Base-by-base conservation (phyloP, 2,113 vertebrate species). In the Globicephala melas region DNA sequence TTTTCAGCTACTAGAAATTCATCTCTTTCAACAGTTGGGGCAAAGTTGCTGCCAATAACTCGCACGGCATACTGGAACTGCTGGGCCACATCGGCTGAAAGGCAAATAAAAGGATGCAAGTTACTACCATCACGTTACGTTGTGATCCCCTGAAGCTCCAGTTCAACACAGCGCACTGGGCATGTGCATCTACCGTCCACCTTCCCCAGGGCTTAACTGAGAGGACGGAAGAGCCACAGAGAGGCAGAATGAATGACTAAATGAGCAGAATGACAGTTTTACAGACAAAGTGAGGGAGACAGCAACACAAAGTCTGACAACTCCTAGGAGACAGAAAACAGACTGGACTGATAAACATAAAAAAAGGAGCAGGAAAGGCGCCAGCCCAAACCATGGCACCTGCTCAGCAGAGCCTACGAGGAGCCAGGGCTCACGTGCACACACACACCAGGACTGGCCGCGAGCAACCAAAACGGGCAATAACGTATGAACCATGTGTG, bases 11-110 rank as follows among this genome's bases (percentile, higher is more conserved):
- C 99, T 90, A 99, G 99, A 98, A 99, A 99, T 98, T 99, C 99
- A 86, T 99, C 99, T 83, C 99, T 98, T 87, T 99, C 99, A 70
- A 99, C 99, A 0, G 99, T 99, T 50, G 99, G 99, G 83, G 99
- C 99, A 83, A 99, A 99, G 98, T 99, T 99, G 96, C 99, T 99
- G 97, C 99, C 99, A n/a, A 99, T 99, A 93, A 99, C 99, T 89
- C 99, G 98, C 33, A 99, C 99, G 0, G 99, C 99, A 58, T 99
- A 99, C 98, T 99, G 99, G 98, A 99, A 99, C 98, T 99, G 99
- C 23, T 99, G 99, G 85, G 99, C 99, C 28, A 99, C 99, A 76
- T 99, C 99, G 90, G 99, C 99, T 99, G 98, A 12, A 96, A 79
- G 60, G 44, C 3, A 70, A 83, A 41, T 5, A 26, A 28, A 68